phyloP scores from a whole-genome alignment of 2,797 vertebrate species.

The Nannoperca australis region DNA sequence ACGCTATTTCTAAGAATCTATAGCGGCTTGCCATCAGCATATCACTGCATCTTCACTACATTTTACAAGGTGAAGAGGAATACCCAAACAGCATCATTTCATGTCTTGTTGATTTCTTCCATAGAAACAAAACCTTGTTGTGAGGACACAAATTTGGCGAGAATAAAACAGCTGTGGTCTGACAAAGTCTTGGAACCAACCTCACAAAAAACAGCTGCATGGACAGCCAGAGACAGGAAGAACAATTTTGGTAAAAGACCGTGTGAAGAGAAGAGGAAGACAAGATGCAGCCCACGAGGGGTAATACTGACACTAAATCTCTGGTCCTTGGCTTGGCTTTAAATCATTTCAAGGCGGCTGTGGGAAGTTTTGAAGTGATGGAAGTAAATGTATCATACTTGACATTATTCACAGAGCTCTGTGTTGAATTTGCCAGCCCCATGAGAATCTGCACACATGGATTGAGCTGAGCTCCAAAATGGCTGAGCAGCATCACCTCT shows the following conservation, averaged over 20 bases:
- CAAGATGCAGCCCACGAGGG: conserved; percentile 42
- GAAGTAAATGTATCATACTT: conserved; percentile 63
- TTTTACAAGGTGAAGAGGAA: conserved; percentile 47
- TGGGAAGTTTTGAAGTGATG: conserved; percentile 66
- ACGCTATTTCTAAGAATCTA: conserved; percentile 38
- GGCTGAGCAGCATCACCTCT: conserved; percentile 60
- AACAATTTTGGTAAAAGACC: conserved; percentile 67
- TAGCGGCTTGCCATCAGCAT: conserved; percentile 39
- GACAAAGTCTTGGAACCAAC: conserved; percentile 69
- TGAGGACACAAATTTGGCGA: conserved; percentile 60
- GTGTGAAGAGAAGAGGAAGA: conserved; percentile 54
- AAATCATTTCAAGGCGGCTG: conserved; percentile 47
- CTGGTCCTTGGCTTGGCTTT: conserved; percentile 45
- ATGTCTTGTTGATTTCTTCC: conserved; percentile 59
- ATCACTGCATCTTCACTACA: conserved; percentile 32
- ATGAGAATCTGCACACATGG: conserved; percentile 55
- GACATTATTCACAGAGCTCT: conserved; percentile 64
- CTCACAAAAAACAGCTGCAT: conserved; percentile 77
- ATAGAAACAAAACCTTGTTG: conserved; percentile 54
- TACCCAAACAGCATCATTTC: conserved; percentile 43
- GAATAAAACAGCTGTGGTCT: conserved; percentile 71
- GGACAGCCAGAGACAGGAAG: conserved; percentile 60
- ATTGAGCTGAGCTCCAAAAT: conserved; percentile 59
- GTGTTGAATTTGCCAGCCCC: conserved; percentile 57
- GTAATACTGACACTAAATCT: conserved; percentile 56